Evolutionary conservation across 1,140 invertebrate genomes (phyloP), one percentile per base, ranked within the genome.

Genomic region (Geopemphigus sp.): DNA sequence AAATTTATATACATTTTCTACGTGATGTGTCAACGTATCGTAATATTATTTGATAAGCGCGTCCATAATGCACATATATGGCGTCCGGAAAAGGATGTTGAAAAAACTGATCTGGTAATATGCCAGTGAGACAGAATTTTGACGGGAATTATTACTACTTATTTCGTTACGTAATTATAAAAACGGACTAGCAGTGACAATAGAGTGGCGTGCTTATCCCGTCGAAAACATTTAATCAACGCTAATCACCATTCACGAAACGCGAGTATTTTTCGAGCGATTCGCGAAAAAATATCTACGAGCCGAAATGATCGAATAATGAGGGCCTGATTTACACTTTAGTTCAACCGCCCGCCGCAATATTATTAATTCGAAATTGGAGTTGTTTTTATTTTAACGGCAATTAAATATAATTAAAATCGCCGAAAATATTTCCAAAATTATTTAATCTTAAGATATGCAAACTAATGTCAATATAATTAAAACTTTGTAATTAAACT

Each of bases 401-500:
- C 24, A 26, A 59, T 59, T 63, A 54, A 54, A 68, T 47, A 47
- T 50, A 68, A 68, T 26, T 47, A 17, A 72, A 50, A 53, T 14
- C 47, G 6, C 8, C 10, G 47, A 29, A 54, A n/a, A 72, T 72
- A 72, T 29, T 72, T 72, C 19, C 47, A 26, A 68, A 68, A 68
- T 68, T 68, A 50, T 68, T 26, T 68, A 24, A 54, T 53, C 47
- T 72, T 29, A 29, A 53, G 47, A 29, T 54, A 29, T 72, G 68
- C 50, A 72, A 72, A 54, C 68, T 54, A 19, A 39, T 32, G 50
- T 54, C 68, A 54, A 72, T 72, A 29, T 72, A 72, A 72, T 72
- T 54, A 72, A 72, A 72, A 72, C 68, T 72, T 72, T 53, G 50
- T 72, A 72, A 72, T 72, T 54, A 29, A 72, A 72, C 68, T 72